These are phyloP conservation scores for Polia nebulosa DNA, from an alignment of 2,888 invertebrate species.

Conservation along the genomic window DNA sequence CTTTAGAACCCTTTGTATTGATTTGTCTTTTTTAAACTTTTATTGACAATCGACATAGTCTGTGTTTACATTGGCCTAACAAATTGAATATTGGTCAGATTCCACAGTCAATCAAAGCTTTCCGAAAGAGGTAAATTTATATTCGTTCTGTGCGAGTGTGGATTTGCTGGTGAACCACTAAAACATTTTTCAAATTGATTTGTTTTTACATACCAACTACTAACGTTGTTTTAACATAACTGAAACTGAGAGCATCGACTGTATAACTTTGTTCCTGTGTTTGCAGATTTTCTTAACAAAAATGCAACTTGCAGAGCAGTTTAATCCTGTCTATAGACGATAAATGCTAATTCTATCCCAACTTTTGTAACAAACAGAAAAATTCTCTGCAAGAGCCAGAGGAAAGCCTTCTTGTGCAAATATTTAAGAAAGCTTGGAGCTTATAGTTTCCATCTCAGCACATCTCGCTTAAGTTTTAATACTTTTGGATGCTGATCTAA, in stretches of 20 bases:
- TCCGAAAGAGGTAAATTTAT: neutral
- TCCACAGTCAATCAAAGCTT: conserved; percentile 24
- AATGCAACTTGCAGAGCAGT: conserved; percentile 75
- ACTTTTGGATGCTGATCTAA: conserved; percentile 30
- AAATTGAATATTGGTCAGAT: conserved; percentile 9
- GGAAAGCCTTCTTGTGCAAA: conserved; percentile 74
- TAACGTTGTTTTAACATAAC: conserved; percentile 19
- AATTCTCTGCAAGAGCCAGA: conserved; percentile 72
- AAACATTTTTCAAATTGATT: conserved; percentile 7
- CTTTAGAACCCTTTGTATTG: neutral
- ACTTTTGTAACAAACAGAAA: conserved; percentile 81
- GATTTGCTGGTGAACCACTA: conserved; percentile 9
- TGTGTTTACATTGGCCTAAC: neutral
- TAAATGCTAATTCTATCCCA: conserved; percentile 84
- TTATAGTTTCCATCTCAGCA: conserved; percentile 71
- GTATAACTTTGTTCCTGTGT: conserved; percentile 65
- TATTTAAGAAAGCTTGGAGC: conserved; percentile 72
- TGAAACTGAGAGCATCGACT: conserved; percentile 50
- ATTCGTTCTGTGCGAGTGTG: conserved; percentile 4
- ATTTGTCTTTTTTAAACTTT: conserved; percentile 11
- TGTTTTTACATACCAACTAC: conserved; percentile 4
- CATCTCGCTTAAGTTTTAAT: conserved; percentile 62
- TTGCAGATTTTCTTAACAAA: conserved; percentile 72
- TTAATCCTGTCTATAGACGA: conserved; percentile 81
- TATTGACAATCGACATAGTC: neutral